Percentiles rank a stretch among this genome's conserved stretches.
Conservation (phyloP, 2,888 invertebrate species). For the Bellardia bayeri region DNA sequence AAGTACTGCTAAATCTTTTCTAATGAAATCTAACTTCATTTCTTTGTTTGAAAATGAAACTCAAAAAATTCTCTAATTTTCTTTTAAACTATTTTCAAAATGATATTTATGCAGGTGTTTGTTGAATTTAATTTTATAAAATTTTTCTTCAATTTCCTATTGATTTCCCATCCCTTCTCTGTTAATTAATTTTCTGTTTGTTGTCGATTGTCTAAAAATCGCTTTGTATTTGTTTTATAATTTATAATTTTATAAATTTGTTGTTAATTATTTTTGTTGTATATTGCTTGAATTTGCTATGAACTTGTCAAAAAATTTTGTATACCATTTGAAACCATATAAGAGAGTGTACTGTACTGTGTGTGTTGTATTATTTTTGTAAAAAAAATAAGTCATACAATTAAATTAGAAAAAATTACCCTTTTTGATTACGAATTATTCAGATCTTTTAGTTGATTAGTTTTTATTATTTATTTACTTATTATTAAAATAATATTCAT, state of each 20-base stretch:
- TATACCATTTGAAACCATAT: constrained; percentile 72
- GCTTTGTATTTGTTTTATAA: constrained; percentile 24
- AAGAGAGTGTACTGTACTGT: constrained; percentile 23
- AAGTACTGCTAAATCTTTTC: constrained; percentile 38
- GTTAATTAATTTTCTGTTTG: neutral
- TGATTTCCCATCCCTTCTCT: constrained; percentile 12
- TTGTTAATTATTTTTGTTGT: constrained; percentile 26
- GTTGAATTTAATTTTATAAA: constrained; percentile 17
- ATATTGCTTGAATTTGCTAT: constrained; percentile 42
- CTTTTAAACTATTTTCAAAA: constrained; percentile 71
- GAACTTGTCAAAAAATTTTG: constrained; percentile 64
- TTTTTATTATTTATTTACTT: constrained; percentile 28
- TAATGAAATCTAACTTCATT: constrained; percentile 36
- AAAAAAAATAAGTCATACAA: constrained; percentile 60
- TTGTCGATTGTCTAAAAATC: constrained; percentile 71
- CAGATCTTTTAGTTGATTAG: constrained; percentile 68
- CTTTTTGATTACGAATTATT: constrained; percentile 75
- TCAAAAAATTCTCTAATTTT: constrained; percentile 28
- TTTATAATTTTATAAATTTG: constrained; percentile 12
- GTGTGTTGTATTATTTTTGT: constrained; percentile 48
- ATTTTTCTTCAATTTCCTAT: neutral
- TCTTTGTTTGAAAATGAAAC: constrained; percentile 37
- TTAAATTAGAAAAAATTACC: constrained; percentile 73
- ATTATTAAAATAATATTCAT: neutral
- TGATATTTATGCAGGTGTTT: constrained; percentile 61